Evolutionary conservation across 2,113 vertebrate genomes (phyloP).

Genomic region (Chaetodon trifascialis): DNA sequence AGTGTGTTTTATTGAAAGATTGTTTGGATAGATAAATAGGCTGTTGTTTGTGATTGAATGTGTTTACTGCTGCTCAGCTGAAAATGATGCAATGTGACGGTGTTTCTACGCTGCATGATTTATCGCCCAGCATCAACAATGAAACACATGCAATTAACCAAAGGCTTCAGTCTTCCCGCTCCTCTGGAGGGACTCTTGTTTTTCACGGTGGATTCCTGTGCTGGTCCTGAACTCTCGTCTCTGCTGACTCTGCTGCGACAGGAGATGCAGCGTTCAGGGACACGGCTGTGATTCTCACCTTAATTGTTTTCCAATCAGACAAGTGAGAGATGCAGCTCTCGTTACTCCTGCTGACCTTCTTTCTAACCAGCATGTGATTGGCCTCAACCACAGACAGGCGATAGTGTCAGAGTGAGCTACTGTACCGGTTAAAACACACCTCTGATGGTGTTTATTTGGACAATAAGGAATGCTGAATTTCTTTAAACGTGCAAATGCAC

Average conservation of each 20-base stretch:
- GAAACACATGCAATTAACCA: background rate
- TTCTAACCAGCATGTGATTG: background rate
- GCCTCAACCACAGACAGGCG: background rate
- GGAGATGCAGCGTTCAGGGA: slow-evolving; percentile 55
- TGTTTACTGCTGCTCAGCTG: background rate
- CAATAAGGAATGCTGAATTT: slow-evolving; percentile 17
- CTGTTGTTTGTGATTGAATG: slow-evolving; percentile 3
- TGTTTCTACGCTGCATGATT: slow-evolving; percentile 37
- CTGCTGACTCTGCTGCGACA: slow-evolving; percentile 63
- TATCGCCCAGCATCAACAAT: slow-evolving; percentile 9
- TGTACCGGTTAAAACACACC: slow-evolving; percentile 11
- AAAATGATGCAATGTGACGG: slow-evolving; percentile 27
- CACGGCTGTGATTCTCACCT: slow-evolving; percentile 37
- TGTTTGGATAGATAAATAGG: background rate
- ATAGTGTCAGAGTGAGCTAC: background rate
- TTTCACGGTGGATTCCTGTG: slow-evolving; percentile 15
- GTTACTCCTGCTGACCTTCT: slow-evolving; percentile 48
- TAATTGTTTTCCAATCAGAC: slow-evolving; percentile 78
- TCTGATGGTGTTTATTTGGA: slow-evolving; percentile 57
- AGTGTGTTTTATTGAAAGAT: background rate
- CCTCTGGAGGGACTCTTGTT: slow-evolving; percentile 54
- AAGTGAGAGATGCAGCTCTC: slow-evolving; percentile 45
- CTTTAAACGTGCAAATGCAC: slow-evolving; percentile 65
- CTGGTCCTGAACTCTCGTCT: slow-evolving; percentile 30
- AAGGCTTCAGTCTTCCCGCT: background rate